A percentile compares a stretch with the other conserved stretches of the same genome.
These are phyloP conservation scores for Rhyacichthys aspro DNA, from an alignment of 2,797 vertebrate species.

Conservation along the genomic window DNA sequence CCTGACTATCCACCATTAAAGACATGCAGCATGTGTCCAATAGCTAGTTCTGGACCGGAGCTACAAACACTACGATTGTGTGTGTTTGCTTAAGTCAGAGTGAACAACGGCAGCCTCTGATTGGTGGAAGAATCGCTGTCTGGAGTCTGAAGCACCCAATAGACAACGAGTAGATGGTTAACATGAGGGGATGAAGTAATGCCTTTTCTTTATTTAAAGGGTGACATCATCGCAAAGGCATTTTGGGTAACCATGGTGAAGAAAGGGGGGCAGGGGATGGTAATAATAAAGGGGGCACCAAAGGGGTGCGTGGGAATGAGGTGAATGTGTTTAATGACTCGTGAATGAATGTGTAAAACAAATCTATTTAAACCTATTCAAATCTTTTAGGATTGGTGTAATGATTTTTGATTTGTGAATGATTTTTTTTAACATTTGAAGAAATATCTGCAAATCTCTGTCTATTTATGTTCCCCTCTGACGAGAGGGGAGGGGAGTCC, in stretches of 20 bases:
- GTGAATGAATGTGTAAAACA: constrained; percentile 19
- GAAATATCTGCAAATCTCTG: constrained; percentile 19
- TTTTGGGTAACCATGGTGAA: constrained; percentile 57
- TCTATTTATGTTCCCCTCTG: constrained; percentile 57
- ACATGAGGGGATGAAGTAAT: constrained; percentile 70
- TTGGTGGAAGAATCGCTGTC: constrained; percentile 60
- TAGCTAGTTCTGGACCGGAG: constrained; percentile 5
- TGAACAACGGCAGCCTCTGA: constrained; percentile 30
- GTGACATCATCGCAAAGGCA: constrained; percentile 77
- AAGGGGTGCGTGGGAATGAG: constrained; percentile 38
- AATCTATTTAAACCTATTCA: not conserved
- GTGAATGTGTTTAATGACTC: constrained; percentile 25
- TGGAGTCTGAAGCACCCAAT: constrained; percentile 32
- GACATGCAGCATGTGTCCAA: constrained; percentile 37
- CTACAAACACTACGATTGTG: not conserved
- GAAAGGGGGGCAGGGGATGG: not conserved
- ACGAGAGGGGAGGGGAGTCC: constrained; percentile 25
- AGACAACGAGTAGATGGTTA: constrained; percentile 28
- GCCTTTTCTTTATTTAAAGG: constrained; percentile 38
- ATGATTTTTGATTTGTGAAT: not conserved
- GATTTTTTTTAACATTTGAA: not conserved
- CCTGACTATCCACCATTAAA: constrained; percentile 31
- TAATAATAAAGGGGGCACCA: constrained; percentile 23
- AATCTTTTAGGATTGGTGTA: not conserved
- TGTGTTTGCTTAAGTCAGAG: constrained; percentile 32